Base-by-base conservation (phyloP, 2,888 invertebrate genomes). In the Polymixis flavicincta region DNA sequence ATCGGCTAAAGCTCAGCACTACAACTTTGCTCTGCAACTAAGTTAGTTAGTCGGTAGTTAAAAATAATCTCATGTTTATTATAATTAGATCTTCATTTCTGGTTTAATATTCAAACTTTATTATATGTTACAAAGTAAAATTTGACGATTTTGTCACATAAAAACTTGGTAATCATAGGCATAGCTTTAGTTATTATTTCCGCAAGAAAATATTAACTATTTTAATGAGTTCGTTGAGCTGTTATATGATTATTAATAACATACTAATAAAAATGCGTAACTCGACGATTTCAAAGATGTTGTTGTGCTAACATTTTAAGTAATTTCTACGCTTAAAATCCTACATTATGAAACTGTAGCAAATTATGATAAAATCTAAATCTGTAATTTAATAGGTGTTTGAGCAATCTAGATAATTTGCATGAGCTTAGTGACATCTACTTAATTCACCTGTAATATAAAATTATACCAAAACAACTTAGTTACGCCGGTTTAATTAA, bases 311-410 rank as follows among this genome's bases (percentile, higher is more conserved):
- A 71, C 55, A 60, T 63, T 66, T 75, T 63, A 67, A 73, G 45
- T 71, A 52, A 50, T 71, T 69, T 48, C 50, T 64, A 80, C 28
- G 50, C 28, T 8, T 66, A 67, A n/a, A 74, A 60, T 60, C 37
- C 17, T 19, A 45, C 42, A 78, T 82, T 76, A 85, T 77, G 81
- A 79, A 81, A 82, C 77, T 83, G 71, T 74, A 63, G 80, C 81
- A 80, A 85, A 84, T 85, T 83, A 77, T 71, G 78, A 86, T 87
- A 83, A 85, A 86, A 85, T 86, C 80, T 84, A 75, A 78, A 79
- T 81, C 63, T 75, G 72, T 74, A 78, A 87, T 83, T 81, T 81
- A 87, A 76, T 81, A 83, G 83, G 78, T 82, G 80, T 78, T 84
- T 79, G 74, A 74, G 83, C 78, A 87, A 85, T 85, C 64, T 71